These are phyloP conservation scores for Melinaea menophilus DNA, from an alignment of 2,888 invertebrate species.

Conservation along the genomic window DNA sequence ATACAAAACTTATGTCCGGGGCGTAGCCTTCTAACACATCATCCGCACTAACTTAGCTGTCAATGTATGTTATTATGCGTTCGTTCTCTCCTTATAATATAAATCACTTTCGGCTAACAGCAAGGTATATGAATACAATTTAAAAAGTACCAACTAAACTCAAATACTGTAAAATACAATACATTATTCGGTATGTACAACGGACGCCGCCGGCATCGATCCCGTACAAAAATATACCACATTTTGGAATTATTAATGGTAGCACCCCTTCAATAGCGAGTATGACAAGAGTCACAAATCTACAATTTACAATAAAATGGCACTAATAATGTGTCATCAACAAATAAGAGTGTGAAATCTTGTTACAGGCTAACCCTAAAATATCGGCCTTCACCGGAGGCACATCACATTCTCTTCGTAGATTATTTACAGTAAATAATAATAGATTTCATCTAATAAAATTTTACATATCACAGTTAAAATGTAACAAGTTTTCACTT, in stretches of 20 bases:
- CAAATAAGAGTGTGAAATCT: constrained; percentile 75
- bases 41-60: constrained; percentile 71
- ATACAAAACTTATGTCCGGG: constrained; percentile 75
- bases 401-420: constrained; percentile 67
- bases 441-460: constrained; percentile 75
- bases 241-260: constrained; percentile 78
- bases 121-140: constrained; percentile 75
- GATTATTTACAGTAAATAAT: constrained; percentile 71
- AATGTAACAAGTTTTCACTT: constrained; percentile 77
- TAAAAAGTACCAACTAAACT: constrained; percentile 75
- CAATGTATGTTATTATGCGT: constrained; percentile 74
- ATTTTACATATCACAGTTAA: constrained; percentile 77
- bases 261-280: constrained; percentile 79
- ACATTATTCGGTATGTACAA: constrained; percentile 71
- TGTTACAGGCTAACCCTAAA: constrained; percentile 77
- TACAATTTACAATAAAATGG: constrained; percentile 77
- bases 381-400: constrained; percentile 62
- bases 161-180: constrained; percentile 77
- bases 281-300: constrained; percentile 79
- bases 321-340: constrained; percentile 75
- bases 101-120: constrained; percentile 75
- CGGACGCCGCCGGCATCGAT: constrained; percentile 75
- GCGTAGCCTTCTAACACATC: constrained; percentile 72
- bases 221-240: constrained; percentile 77
- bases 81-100: constrained; percentile 71